A percentile compares a stretch with the other conserved stretches of the same genome.
phyloP scores from a whole-genome alignment of 2,113 vertebrate genomes.

The Coracopsis vasa region DNA sequence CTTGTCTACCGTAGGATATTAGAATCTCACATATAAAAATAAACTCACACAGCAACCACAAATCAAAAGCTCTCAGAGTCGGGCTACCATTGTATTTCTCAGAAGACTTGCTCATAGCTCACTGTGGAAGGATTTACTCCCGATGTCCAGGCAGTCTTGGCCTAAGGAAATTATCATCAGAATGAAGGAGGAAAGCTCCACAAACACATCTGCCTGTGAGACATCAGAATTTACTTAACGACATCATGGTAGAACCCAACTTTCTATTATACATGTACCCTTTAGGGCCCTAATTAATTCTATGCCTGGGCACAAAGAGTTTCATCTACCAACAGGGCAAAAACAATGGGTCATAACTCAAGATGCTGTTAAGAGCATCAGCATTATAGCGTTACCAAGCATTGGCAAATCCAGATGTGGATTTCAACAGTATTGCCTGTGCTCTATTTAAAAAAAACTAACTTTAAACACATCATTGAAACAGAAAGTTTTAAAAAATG shows the following conservation, averaged over 20 bases:
- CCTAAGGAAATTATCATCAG: neutral
- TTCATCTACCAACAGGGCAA: neutral
- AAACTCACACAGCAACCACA: neutral
- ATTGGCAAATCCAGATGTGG: neutral
- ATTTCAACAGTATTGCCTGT: neutral
- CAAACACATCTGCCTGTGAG: neutral
- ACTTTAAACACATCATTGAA: neutral
- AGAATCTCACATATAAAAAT: neutral
- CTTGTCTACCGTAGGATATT: neutral
- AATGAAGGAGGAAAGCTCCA: neutral
- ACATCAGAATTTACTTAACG: neutral
- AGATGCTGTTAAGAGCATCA: neutral
- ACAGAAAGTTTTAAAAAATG: neutral
- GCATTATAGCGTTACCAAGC: neutral
- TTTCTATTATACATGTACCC: neutral
- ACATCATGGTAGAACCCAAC: neutral
- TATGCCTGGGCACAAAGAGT: neutral
- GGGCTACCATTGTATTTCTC: neutral
- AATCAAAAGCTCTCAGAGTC: neutral
- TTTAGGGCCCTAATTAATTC: neutral
- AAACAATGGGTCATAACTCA: neutral
- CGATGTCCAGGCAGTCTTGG: neutral
- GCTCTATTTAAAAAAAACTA: neutral
- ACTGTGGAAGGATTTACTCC: neutral
- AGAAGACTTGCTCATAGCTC: neutral